Base-by-base conservation (phyloP, 2,797 vertebrate species). In the Cyprinella venusta region DNA sequence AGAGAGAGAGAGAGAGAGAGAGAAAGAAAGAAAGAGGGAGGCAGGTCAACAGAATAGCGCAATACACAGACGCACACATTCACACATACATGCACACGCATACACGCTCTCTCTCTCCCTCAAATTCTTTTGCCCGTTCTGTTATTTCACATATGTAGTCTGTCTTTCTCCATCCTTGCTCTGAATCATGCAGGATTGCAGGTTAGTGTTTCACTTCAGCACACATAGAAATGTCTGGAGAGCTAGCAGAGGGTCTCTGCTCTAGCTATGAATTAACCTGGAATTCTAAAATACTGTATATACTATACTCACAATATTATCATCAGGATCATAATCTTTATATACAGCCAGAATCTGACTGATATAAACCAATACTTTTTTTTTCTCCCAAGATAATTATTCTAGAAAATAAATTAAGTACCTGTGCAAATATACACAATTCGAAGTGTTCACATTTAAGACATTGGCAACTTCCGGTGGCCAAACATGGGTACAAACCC, bases 391-490 rank as follows among this genome's bases (percentile, higher is more conserved):
- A 89, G 88, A 89, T 87, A 85, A 94, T 94, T 94, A 94, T 93
- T 94, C 93, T 94, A 95, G 94, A 95, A 95, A 95, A 95, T 95
- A 94, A 95, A 95, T 94, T 92, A 95, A 94, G 94, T 95, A 95
- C 94, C 94, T 95, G 94, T 95, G 94, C 94, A 95, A 95, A 95
- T 95, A 95, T 95, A 93, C 94, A 95, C 94, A 95, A 95, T 93
- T 95, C 87, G 90, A 94, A 95, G 94, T 95, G 94, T 95, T 95
- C 94, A 95, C 94, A 95, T 95, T 95, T 95, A 95, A 95, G 94
- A 95, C 94, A 94, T 93, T 94, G 92, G 93, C 92, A 88, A 93
- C 92, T 91, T 92, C 94, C 92, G 92, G 93, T 95, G 94, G 93
- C 93, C 89, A 91, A 86, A 91, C 91, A 87, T 89, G 89, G 93